phyloP scores from a whole-genome alignment of 2,113 vertebrate genomes.

The Pardalotus punctatus region DNA sequence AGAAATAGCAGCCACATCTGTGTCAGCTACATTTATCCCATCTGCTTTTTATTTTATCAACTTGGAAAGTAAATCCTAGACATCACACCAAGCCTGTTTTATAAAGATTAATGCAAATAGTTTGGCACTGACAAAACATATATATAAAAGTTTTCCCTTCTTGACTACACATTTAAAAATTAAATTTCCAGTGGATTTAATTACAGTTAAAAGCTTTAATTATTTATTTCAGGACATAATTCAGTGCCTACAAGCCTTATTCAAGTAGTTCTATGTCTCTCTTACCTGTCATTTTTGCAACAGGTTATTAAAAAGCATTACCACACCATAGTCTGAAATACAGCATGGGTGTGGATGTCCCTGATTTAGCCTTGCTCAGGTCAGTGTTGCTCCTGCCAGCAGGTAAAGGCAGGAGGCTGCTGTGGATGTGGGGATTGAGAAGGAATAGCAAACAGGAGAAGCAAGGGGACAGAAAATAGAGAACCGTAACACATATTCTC shows the following conservation, averaged over 20 bases:
- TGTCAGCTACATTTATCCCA: conserved; percentile 28
- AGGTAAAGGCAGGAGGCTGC: not conserved
- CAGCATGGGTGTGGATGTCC: not conserved
- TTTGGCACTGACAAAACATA: not conserved
- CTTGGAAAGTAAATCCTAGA: conserved; percentile 30
- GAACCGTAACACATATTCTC: not conserved
- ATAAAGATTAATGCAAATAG: conserved; percentile 24
- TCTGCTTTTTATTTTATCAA: conserved; percentile 66
- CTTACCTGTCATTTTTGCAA: not conserved
- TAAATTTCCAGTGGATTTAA: not conserved
- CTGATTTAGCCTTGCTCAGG: not conserved
- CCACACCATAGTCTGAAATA: not conserved
- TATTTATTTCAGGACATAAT: not conserved
- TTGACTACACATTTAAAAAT: not conserved
- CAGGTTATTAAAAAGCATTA: not conserved
- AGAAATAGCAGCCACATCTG: conserved; percentile 43
- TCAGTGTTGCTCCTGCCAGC: not conserved
- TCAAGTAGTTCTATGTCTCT: not conserved
- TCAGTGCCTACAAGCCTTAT: not conserved
- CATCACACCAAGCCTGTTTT: not conserved
- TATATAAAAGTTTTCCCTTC: not conserved
- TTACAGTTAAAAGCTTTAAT: conserved; percentile 6
- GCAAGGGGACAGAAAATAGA: not conserved
- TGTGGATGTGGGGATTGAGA: not conserved
- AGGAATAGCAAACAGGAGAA: not conserved